Conservation (phyloP, 1,140 invertebrate genomes). For the Drosophila erecta region DNA sequence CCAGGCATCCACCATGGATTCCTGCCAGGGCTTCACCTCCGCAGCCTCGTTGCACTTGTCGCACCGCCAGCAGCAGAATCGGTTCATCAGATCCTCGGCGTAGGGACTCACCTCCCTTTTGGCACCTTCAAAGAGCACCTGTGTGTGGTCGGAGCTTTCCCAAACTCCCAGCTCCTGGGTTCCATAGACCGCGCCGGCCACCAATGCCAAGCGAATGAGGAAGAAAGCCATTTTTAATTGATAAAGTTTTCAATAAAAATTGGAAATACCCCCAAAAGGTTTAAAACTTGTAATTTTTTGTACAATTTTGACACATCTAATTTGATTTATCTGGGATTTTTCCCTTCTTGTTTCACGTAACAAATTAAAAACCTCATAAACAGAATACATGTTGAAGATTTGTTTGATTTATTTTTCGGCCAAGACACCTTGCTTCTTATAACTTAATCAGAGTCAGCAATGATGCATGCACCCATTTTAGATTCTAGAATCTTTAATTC, state of each 20-base stretch:
- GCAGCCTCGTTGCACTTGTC: background rate
- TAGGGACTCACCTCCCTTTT: constrained; percentile 20
- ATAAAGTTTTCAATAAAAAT: background rate
- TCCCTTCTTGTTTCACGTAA: no score
- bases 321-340: background rate
- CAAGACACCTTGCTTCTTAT: background rate
- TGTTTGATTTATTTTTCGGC: background rate
- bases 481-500: background rate
- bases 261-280: background rate
- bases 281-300: background rate
- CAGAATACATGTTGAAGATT: no score
- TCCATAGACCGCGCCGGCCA: constrained; percentile 21
- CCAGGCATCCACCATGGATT: constrained; percentile 39
- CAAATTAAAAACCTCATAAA: no score
- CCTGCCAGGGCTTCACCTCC: constrained; percentile 31
- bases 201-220: constrained; percentile 23
- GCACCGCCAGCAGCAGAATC: constrained; percentile 22
- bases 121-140: constrained; percentile 1
- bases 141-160: constrained; percentile 10
- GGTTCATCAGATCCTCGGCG: constrained; percentile 2
- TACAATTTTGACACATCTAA: constrained; percentile 8
- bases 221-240: constrained; percentile 17
- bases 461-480: no score
- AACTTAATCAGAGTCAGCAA: background rate
- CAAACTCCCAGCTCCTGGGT: constrained; percentile 33